Conservation (phyloP, 2,797 vertebrate genomes). For the Megalops cyprinoides region DNA sequence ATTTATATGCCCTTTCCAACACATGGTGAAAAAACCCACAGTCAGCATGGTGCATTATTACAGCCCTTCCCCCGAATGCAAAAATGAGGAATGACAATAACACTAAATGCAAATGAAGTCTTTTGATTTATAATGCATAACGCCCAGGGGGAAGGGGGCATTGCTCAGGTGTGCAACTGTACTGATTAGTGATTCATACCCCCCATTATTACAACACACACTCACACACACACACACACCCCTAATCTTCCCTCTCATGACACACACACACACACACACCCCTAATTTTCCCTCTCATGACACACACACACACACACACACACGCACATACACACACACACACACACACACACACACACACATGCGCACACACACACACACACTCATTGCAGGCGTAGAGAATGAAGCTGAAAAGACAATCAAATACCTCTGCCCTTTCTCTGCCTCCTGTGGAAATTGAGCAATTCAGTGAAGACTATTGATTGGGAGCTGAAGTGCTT, state of each 20-base stretch:
- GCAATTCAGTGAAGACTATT: constrained; percentile 77
- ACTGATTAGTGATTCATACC: constrained; percentile 82
- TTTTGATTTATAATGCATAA: constrained; percentile 86
- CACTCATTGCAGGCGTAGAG: constrained; percentile 56
- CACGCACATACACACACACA: constrained; percentile 40
- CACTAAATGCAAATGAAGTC: constrained; percentile 77
- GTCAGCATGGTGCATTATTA: constrained; percentile 79
- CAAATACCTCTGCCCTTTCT: constrained; percentile 71
- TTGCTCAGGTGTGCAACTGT: constrained; percentile 81
- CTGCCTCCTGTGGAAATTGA: constrained; percentile 68
- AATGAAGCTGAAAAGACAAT: constrained; percentile 73
- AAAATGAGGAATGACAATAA: constrained; percentile 75
- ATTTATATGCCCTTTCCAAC: constrained; percentile 69
- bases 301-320: neutral
- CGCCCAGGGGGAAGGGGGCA: constrained; percentile 75
- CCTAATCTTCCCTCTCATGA: constrained; percentile 30
- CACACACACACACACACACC: constrained; percentile 37
- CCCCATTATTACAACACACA: constrained; percentile 56
- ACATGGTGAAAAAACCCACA: constrained; percentile 70
- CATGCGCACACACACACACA: constrained; percentile 6
- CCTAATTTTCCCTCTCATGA: constrained; percentile 45
- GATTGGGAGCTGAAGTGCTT: constrained; percentile 73
- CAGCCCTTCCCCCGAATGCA: constrained; percentile 65
- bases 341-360: constrained; percentile 37
- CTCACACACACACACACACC: constrained; percentile 13